These are phyloP conservation scores for Brenthis daphne DNA, from an alignment of 2,888 invertebrate genomes.

Conservation along the genomic window DNA sequence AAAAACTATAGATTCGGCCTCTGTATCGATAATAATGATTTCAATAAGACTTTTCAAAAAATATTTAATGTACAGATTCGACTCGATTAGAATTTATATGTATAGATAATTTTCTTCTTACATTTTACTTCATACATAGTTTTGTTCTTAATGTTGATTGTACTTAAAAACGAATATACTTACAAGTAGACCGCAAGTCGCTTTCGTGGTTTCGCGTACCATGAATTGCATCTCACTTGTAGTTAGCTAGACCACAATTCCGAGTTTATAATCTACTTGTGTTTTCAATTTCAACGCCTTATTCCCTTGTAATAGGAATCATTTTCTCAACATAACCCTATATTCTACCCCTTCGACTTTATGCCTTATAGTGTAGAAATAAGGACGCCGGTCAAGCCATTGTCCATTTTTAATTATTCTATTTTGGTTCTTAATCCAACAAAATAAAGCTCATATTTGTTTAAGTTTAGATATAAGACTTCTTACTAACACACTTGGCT, in stretches of 20 bases:
- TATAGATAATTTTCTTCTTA: background rate
- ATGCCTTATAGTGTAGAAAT: constrained; percentile 1
- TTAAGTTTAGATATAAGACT: background rate
- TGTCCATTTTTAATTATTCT: background rate
- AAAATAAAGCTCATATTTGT: too few relatives aligned
- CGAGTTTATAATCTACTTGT: constrained; percentile 22
- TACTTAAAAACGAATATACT: background rate
- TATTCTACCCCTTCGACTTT: background rate
- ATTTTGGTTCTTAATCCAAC: too few relatives aligned
- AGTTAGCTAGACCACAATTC: constrained; percentile 28
- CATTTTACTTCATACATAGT: background rate
- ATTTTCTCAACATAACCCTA: background rate
- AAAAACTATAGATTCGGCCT: too few relatives aligned
- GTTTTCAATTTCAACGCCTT: constrained; percentile 14
- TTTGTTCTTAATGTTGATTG: too few relatives aligned
- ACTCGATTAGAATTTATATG: too few relatives aligned
- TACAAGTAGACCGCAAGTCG: constrained; percentile 13
- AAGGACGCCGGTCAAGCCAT: constrained; percentile 1
- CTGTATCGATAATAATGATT: too few relatives aligned
- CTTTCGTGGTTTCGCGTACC: constrained; percentile 18
- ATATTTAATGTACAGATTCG: too few relatives aligned
- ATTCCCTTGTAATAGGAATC: background rate
- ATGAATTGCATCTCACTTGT: constrained; percentile 28
- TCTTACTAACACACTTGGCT: background rate
- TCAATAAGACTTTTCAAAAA: too few relatives aligned